These are phyloP conservation scores for Hipposideros larvatus DNA, from an alignment of 2,797 vertebrate species.

Conservation along the genomic window DNA sequence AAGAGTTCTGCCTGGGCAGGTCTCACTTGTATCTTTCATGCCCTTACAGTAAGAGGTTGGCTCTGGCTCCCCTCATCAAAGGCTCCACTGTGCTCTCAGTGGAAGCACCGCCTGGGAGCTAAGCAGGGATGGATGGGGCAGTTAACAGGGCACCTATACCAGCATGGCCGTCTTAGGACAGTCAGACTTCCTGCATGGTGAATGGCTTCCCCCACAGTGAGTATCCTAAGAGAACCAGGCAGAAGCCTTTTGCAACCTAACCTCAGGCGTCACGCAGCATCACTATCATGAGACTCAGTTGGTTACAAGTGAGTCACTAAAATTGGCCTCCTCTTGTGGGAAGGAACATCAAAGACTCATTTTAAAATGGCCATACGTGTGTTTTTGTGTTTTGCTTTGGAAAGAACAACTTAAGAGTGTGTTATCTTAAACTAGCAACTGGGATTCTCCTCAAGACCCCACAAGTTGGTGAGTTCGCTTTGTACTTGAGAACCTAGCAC, in stretches of 20 bases:
- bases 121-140: background rate
- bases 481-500: background rate
- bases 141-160: background rate
- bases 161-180: background rate
- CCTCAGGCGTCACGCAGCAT: background rate
- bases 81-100: background rate
- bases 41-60: too few relatives aligned
- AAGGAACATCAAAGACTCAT: background rate
- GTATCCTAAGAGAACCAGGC: background rate
- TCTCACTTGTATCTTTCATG: background rate
- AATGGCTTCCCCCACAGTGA: background rate
- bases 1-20: background rate
- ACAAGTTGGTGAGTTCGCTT: background rate
- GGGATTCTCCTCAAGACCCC: background rate
- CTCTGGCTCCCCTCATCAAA: background rate
- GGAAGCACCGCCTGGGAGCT: background rate
- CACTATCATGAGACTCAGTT: background rate
- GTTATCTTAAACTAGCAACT: background rate
- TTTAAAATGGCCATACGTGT: background rate
- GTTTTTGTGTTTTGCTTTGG: background rate
- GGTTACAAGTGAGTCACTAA: fast-evolving
- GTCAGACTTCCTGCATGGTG: background rate
- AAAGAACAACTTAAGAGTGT: background rate
- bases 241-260: background rate
- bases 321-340: background rate